Percentiles rank a stretch among this genome's conserved stretches.
phyloP scores from a whole-genome alignment of 2,797 vertebrate genomes.

The Lepus oiostolus region DNA sequence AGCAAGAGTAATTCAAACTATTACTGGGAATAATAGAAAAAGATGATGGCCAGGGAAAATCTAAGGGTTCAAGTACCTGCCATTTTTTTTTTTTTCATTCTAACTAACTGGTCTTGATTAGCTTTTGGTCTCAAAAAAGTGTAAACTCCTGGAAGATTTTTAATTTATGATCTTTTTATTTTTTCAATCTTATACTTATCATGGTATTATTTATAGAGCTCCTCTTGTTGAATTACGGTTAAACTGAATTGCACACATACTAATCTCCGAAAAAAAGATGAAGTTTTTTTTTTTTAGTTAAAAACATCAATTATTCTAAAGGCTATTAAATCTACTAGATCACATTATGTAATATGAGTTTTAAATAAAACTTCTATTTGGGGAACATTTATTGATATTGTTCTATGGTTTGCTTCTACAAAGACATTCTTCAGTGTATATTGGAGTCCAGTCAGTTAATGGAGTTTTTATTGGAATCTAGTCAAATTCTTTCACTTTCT shows the following conservation, averaged over 20 bases:
- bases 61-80: not conserved
- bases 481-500: constrained; percentile 47
- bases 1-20: not conserved
- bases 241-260: not conserved
- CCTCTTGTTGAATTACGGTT: not conserved
- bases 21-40: not conserved
- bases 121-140: not conserved
- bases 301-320: constrained; percentile 20
- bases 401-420: constrained; percentile 13
- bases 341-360: constrained; percentile 47
- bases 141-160: not conserved
- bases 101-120: not conserved
- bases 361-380: constrained; percentile 63
- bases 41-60: not conserved
- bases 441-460: not conserved
- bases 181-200: not conserved
- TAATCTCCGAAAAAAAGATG: constrained; percentile 42
- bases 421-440: constrained; percentile 38
- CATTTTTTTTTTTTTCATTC: not conserved
- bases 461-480: constrained; percentile 7
- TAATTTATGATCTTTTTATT: constrained; percentile 18
- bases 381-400: constrained; percentile 6
- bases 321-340: constrained; percentile 31
- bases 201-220: not conserved
- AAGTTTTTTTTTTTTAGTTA: constrained; percentile 13